These are phyloP conservation scores for Lamproptera curius DNA, from an alignment of 2,888 invertebrate species.

Conservation along the genomic window DNA sequence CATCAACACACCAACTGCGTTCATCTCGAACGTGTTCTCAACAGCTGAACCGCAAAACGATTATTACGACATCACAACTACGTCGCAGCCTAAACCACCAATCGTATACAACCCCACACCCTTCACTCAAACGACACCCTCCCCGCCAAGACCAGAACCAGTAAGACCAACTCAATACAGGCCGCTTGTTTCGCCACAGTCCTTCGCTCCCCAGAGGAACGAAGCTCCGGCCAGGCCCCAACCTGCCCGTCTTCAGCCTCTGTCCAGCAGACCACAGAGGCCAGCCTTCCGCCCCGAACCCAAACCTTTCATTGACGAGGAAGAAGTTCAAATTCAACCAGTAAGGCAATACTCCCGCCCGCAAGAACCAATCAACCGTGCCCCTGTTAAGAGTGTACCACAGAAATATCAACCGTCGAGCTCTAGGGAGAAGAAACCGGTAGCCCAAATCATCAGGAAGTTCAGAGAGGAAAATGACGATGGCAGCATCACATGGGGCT, in stretches of 20 bases:
- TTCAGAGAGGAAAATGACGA: slow-evolving; percentile 89
- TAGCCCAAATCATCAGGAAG: slow-evolving; percentile 83
- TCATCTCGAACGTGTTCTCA: slow-evolving; percentile 57
- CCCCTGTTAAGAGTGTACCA: slow-evolving; percentile 52
- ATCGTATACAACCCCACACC: slow-evolving; percentile 62
- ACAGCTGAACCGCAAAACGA: slow-evolving; percentile 70
- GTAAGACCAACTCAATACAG: slow-evolving; percentile 68
- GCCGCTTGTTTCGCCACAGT: slow-evolving; percentile 56
- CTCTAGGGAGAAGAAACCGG: slow-evolving; percentile 81
- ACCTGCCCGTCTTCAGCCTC: slow-evolving; percentile 64
- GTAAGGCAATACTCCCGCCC: slow-evolving; percentile 68
- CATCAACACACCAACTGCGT: slow-evolving; percentile 74
- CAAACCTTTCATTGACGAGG: slow-evolving; percentile 65
- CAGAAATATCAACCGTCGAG: slow-evolving; percentile 62
- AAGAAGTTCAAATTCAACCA: slow-evolving; percentile 60
- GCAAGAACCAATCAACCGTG: slow-evolving; percentile 57
- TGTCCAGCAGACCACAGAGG: slow-evolving; percentile 69
- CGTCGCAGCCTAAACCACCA: slow-evolving; percentile 66
- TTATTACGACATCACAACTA: slow-evolving; percentile 64
- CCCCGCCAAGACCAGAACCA: slow-evolving; percentile 55
- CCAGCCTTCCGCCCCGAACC: slow-evolving; percentile 74
- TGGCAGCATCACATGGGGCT: slow-evolving; percentile 92
- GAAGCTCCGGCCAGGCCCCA: slow-evolving; percentile 57
- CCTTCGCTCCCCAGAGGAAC: slow-evolving; percentile 59
- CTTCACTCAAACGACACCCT: slow-evolving; percentile 61